Evolutionary conservation across 2,888 invertebrate genomes (phyloP).

Genomic region (Diplazon laetatorius): DNA sequence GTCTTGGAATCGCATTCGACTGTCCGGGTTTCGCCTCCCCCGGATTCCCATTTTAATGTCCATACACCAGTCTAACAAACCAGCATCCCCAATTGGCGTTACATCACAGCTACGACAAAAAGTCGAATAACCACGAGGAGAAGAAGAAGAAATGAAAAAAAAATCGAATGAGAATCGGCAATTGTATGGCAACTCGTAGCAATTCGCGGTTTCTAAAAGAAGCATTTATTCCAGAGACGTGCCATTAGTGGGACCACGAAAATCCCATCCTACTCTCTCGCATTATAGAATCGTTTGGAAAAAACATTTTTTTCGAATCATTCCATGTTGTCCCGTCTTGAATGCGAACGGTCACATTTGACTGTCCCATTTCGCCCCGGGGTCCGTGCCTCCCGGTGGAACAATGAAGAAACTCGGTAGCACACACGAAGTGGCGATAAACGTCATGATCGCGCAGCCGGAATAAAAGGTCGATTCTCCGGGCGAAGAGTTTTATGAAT

Average conservation of each 20-base stretch:
- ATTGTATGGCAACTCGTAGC: slow-evolving; percentile 47
- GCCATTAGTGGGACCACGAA: too few relatives aligned
- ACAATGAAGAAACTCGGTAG: slow-evolving; percentile 52
- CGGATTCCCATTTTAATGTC: background rate
- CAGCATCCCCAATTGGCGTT: slow-evolving; percentile 27
- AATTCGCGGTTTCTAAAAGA: slow-evolving; percentile 66
- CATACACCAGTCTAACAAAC: background rate
- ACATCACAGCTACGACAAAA: slow-evolving; percentile 25
- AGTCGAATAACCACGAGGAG: background rate
- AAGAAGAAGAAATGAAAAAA: background rate
- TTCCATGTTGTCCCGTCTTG: too few relatives aligned
- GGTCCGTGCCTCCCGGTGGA: too few relatives aligned
- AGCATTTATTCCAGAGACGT: slow-evolving; percentile 62
- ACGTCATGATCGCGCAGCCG: slow-evolving; percentile 41
- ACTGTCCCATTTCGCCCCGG: too few relatives aligned
- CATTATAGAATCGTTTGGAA: too few relatives aligned
- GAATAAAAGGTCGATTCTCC: slow-evolving; percentile 34
- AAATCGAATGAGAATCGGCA: slow-evolving; percentile 6
- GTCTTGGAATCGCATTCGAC: background rate
- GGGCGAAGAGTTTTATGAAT: slow-evolving; percentile 57
- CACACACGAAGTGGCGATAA: slow-evolving; percentile 62
- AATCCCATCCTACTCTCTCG: too few relatives aligned
- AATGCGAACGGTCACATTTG: too few relatives aligned
- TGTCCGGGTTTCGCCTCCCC: too few relatives aligned
- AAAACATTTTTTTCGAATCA: too few relatives aligned